Evolutionary conservation across 2,113 vertebrate genomes (phyloP).

Genomic region (Dasyprocta punctata): DNA sequence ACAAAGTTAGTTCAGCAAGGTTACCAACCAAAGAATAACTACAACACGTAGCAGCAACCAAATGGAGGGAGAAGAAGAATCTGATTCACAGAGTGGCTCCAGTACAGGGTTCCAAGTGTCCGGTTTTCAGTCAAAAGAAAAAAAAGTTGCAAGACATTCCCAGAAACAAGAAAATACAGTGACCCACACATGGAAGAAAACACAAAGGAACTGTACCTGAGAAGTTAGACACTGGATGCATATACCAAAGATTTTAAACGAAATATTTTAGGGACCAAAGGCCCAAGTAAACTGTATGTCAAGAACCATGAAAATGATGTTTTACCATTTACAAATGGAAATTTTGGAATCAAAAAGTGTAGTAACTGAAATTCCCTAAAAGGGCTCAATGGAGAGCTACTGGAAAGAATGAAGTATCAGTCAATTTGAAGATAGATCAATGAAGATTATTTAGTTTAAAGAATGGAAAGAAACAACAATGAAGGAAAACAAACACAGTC

Average conservation of each 20-base stretch:
- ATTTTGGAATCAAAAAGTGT: neutral
- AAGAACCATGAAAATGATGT: too few species aligned
- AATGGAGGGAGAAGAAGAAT: fast-evolving
- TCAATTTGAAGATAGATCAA: neutral
- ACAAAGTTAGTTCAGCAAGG: neutral
- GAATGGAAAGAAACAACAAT: neutral
- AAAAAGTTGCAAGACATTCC: neutral
- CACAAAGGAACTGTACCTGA: neutral
- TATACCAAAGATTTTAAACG: neutral
- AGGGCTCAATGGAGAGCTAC: neutral
- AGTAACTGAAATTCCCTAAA: neutral
- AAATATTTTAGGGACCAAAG: neutral
- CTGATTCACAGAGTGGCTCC: neutral
- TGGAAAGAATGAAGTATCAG: neutral
- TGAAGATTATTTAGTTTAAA: neutral
- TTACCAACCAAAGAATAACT: neutral
- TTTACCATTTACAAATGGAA: neutral
- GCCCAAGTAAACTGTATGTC: neutral
- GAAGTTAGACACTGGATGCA: too few species aligned
- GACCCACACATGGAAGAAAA: neutral
- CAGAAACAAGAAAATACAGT: neutral
- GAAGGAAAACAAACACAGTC: neutral
- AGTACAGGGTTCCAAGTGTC: neutral
- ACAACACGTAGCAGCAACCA: neutral
- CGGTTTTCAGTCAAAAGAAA: neutral